Percentiles rank a stretch among this genome's conserved stretches.
Evolutionary conservation across 2,797 vertebrate genomes (phyloP).

Genomic region (Darevskia nairensis): DNA sequence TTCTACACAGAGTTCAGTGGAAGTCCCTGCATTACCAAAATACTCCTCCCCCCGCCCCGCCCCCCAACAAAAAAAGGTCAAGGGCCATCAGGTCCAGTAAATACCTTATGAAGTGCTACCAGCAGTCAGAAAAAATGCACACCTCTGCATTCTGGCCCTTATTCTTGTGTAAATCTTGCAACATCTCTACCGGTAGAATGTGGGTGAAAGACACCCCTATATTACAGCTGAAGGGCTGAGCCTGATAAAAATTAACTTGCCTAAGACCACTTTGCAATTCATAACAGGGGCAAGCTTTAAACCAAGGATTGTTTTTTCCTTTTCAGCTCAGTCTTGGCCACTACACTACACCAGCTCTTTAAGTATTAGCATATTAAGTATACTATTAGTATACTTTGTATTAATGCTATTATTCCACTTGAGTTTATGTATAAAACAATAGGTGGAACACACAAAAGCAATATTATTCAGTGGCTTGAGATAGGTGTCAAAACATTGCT

Average conservation of each 20-base stretch:
- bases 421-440: conserved; percentile 73
- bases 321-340: not conserved
- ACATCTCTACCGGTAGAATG: not conserved
- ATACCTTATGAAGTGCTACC: not conserved
- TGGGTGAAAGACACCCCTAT: too few relatives aligned
- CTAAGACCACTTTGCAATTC: not conserved
- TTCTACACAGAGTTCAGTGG: not conserved
- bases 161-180: not conserved
- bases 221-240: not conserved
- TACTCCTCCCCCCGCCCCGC: too few relatives aligned
- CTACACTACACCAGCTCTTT: conserved; percentile 27
- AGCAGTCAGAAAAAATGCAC: not conserved
- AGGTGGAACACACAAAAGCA: conserved; percentile 67
- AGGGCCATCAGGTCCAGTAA: not conserved
- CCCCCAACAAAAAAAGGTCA: not conserved
- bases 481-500: conserved; percentile 84
- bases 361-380: conserved; percentile 64
- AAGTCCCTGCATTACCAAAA: not conserved
- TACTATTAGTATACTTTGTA: conserved; percentile 72
- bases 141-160: not conserved
- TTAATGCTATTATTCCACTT: conserved; percentile 65
- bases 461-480: conserved; percentile 71
- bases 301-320: not conserved
- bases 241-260: not conserved
- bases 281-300: not conserved